These are phyloP conservation scores for Gandaritis pyraliata DNA, from an alignment of 2,888 invertebrate genomes.

Conservation along the genomic window DNA sequence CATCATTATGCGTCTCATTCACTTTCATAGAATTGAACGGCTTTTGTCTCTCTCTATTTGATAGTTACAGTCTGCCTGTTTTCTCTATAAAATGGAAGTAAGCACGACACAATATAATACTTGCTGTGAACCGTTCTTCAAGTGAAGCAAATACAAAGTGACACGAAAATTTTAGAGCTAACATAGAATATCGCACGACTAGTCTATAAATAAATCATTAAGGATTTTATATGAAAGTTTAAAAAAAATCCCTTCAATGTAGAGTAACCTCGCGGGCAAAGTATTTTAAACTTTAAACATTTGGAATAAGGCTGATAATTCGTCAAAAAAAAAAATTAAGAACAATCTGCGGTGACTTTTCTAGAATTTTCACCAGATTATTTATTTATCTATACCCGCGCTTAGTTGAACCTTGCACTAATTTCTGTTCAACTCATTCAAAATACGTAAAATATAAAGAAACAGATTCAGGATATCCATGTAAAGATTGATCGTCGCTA, in stretches of 20 bases:
- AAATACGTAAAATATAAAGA: constrained; percentile 89
- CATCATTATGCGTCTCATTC: background rate
- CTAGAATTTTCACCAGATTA: no score
- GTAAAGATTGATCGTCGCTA: constrained; percentile 93
- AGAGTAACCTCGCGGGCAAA: no score
- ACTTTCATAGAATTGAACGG: background rate
- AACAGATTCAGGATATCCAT: constrained; percentile 95
- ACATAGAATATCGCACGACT: background rate
- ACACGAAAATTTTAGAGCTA: constrained; percentile 1
- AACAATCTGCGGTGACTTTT: no score
- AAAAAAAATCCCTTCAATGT: no score
- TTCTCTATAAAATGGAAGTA: background rate
- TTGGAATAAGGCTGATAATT: no score
- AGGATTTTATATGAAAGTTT: no score
- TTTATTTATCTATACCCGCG: no score
- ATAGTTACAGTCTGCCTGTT: background rate
- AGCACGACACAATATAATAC: background rate
- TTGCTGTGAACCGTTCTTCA: background rate
- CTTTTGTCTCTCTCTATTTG: background rate
- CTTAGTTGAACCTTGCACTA: constrained; percentile 48
- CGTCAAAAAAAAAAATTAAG: no score
- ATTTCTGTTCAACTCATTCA: constrained; percentile 85
- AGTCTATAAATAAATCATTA: background rate
- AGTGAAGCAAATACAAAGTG: background rate
- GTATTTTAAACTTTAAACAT: no score